Conservation (phyloP, 1,140 invertebrate genomes). For the Drosophila neocordata region DNA sequence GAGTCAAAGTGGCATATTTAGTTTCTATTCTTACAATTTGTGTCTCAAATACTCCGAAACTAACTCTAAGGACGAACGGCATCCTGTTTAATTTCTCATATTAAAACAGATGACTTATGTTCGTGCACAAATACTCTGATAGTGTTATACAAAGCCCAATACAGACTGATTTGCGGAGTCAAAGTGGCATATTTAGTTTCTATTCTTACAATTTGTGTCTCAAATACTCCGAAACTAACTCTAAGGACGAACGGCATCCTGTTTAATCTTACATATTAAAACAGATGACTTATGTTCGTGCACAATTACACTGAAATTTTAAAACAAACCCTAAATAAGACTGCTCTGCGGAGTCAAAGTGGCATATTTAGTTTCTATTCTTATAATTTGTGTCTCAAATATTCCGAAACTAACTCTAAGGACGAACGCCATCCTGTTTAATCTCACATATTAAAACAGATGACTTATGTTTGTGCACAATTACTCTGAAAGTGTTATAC, state of each 20-base stretch:
- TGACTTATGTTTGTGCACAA: conserved; percentile 28
- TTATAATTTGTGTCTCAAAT: conserved; percentile 33
- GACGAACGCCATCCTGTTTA: conserved; percentile 33
- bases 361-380: conserved; percentile 15
- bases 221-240: conserved; percentile 56
- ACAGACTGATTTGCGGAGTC: conserved; percentile 25
- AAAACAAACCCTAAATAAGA: background rate
- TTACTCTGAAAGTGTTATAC: conserved; percentile 1
- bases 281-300: conserved; percentile 48
- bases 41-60: conserved; percentile 63
- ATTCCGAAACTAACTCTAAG: conserved; percentile 16
- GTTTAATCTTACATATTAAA: conserved; percentile 34
- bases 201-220: conserved; percentile 30
- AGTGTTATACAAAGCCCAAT: conserved; percentile 1
- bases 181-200: conserved; percentile 51
- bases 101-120: conserved; percentile 45
- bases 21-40: conserved; percentile 1
- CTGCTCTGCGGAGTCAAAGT: conserved; percentile 26
- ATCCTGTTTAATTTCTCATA: conserved; percentile 45
- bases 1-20: conserved; percentile 61
- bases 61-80: conserved; percentile 28
- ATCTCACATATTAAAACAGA: conserved; percentile 22
- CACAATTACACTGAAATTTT: conserved; percentile 12
- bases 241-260: conserved; percentile 45
- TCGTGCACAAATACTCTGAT: conserved; percentile 14